Conservation (phyloP, 2,797 vertebrate genomes). For the Leptatherina wallacei region DNA sequence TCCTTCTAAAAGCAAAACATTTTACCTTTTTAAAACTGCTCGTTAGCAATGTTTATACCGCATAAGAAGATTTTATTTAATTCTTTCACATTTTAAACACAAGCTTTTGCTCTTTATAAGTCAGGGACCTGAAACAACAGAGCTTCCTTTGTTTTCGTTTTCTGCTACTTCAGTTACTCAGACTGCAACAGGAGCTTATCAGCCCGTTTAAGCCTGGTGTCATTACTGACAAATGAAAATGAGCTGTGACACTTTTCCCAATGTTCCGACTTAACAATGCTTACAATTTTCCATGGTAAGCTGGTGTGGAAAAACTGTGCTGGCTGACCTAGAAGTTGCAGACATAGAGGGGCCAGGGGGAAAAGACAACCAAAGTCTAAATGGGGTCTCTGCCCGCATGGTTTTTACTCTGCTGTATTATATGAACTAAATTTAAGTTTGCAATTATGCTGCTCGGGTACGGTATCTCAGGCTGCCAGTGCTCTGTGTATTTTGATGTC, state of each 20-base stretch:
- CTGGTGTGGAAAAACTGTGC: constrained; percentile 29
- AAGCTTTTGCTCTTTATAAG: not conserved
- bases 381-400: constrained; percentile 26
- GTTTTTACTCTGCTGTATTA: constrained; percentile 19
- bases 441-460: constrained; percentile 3
- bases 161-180: constrained; percentile 19
- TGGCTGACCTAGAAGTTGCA: constrained; percentile 49
- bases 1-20: not conserved
- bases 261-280: constrained; percentile 63
- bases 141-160: not conserved
- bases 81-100: not conserved
- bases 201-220: constrained; percentile 40
- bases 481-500: constrained; percentile 23
- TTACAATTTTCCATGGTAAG: constrained; percentile 44
- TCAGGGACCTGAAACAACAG: not conserved
- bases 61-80: not conserved
- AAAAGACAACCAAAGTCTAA: constrained; percentile 29
- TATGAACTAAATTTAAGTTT: not conserved
- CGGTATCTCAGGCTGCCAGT: constrained; percentile 37
- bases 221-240: constrained; percentile 64
- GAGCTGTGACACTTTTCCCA: constrained; percentile 49
- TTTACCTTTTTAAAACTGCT: not conserved
- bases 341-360: constrained; percentile 39
- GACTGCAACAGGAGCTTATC: constrained; percentile 39
- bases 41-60: not conserved